Conservation (phyloP, 2,888 invertebrate species). For the Raillietiella orientalis region DNA sequence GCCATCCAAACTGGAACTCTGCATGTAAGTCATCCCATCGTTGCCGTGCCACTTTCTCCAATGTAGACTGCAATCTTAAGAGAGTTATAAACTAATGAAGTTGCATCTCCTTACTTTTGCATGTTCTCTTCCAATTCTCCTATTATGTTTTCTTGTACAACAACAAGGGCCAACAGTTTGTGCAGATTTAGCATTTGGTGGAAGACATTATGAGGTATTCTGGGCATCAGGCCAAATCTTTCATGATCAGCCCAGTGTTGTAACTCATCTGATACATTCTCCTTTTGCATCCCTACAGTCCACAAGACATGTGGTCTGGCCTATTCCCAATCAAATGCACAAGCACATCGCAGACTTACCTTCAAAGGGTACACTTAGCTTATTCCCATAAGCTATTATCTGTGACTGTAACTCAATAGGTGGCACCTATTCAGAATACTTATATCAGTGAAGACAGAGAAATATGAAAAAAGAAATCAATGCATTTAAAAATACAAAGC, state of each 20-base stretch:
- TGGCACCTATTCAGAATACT: too few species aligned
- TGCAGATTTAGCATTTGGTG: slow-evolving; percentile 47
- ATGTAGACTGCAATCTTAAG: slow-evolving; percentile 8
- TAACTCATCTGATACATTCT: slow-evolving; percentile 1
- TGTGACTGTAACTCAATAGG: too few species aligned
- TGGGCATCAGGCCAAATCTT: slow-evolving; percentile 58
- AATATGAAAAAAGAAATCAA: too few species aligned
- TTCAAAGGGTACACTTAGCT: too few species aligned
- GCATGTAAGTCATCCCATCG: slow-evolving; percentile 44
- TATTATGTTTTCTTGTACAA: slow-evolving; percentile 56
- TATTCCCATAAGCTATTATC: too few species aligned
- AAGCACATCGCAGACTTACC: too few species aligned
- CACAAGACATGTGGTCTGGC: slow-evolving; percentile 5
- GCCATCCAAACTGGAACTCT: slow-evolving; percentile 81
- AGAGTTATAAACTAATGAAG: slow-evolving; percentile 1
- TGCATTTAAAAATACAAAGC: too few species aligned
- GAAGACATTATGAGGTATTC: slow-evolving; percentile 37
- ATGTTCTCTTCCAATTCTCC: slow-evolving; percentile 41
- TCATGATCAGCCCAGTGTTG: slow-evolving; percentile 52
- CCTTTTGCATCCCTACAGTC: slow-evolving; percentile 4
- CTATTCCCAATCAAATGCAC: too few species aligned
- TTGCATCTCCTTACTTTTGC: slow-evolving; percentile 16
- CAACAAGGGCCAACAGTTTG: slow-evolving; percentile 56
- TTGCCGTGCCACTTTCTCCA: slow-evolving; percentile 37
- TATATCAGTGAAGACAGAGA: too few species aligned